These are phyloP conservation scores for Lophochroa leadbeateri DNA, from an alignment of 2,113 vertebrate species.

Conservation along the genomic window DNA sequence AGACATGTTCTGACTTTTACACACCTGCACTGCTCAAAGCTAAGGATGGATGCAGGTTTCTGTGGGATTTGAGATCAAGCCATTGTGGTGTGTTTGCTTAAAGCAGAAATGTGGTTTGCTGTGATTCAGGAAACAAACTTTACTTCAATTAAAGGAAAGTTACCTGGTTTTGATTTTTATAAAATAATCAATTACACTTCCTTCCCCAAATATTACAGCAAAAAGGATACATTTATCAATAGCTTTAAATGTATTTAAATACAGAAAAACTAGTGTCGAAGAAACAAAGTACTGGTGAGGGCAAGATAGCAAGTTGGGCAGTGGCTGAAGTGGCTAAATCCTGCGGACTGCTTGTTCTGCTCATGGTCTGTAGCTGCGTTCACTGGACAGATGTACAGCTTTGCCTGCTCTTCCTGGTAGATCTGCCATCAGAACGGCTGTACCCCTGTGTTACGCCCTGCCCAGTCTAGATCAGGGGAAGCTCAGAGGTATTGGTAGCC, in stretches of 20 bases:
- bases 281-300: not conserved
- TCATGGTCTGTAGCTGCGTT: rapidly evolving
- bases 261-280: not conserved
- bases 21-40: not conserved
- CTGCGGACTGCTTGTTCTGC: not conserved
- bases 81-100: not conserved
- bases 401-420: no score
- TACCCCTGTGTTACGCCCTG: not conserved
- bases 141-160: not conserved
- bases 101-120: not conserved
- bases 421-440: not conserved
- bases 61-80: not conserved
- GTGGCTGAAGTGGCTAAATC: not conserved
- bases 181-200: not conserved
- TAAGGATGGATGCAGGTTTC: not conserved
- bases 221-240: not conserved
- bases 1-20: not conserved
- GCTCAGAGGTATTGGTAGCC: not conserved
- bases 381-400: no score
- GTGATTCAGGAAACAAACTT: not conserved
- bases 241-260: not conserved
- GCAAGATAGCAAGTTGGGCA: not conserved
- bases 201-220: not conserved
- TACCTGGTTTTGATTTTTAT: not conserved
- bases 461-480: not conserved